phyloP scores from a whole-genome alignment of 2,113 vertebrate genomes.

The Tiliqua scincoides region DNA sequence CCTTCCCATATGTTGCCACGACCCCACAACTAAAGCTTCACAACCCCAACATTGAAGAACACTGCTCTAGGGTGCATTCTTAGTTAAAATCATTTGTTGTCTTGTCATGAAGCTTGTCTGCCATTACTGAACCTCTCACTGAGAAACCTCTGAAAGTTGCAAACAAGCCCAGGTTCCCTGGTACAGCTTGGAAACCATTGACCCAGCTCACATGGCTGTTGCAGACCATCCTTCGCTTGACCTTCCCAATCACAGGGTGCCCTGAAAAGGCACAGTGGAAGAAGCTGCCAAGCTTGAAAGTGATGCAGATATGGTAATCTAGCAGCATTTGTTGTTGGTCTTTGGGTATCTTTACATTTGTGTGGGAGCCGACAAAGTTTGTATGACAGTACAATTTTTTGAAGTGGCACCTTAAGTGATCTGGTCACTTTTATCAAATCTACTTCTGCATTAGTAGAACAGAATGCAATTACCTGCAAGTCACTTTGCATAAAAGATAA shows the following conservation, averaged over 20 bases:
- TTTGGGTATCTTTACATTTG: slow-evolving; percentile 33
- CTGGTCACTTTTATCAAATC: slow-evolving; percentile 39
- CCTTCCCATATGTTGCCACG: too few species aligned
- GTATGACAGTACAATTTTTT: slow-evolving; percentile 59
- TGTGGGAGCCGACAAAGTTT: slow-evolving; percentile 28
- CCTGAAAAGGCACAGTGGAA: background rate
- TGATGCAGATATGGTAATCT: background rate
- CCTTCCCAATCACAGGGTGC: background rate
- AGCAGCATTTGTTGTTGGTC: background rate
- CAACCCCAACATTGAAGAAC: too few species aligned
- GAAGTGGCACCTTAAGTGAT: slow-evolving; percentile 28
- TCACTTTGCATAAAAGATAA: slow-evolving; percentile 60
- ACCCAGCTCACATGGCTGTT: background rate
- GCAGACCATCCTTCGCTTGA: too few species aligned
- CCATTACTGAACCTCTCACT: background rate
- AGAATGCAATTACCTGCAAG: slow-evolving; percentile 54
- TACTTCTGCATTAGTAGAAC: slow-evolving; percentile 47
- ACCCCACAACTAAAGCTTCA: too few species aligned
- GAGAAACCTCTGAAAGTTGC: background rate
- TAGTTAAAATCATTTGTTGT: too few species aligned
- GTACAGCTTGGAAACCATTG: background rate
- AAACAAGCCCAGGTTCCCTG: background rate
- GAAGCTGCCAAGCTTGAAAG: background rate
- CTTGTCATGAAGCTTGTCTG: background rate
- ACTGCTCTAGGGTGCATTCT: too few species aligned